A percentile compares a stretch with the other conserved stretches of the same genome.
These are phyloP conservation scores for Alethe castanea DNA, from an alignment of 2,113 vertebrate genomes.

Conservation along the genomic window DNA sequence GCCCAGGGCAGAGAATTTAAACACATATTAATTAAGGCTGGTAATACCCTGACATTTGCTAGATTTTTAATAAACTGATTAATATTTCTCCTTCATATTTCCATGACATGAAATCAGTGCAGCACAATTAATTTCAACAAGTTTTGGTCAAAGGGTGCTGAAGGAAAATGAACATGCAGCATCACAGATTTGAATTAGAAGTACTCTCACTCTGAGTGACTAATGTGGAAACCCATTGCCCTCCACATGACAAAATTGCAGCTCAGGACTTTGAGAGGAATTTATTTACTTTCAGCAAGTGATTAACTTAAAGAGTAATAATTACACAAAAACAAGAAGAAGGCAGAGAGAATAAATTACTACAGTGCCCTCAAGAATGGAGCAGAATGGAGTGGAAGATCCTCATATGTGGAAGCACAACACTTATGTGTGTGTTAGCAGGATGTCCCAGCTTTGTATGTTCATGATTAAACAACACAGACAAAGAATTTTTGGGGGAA, in stretches of 20 bases:
- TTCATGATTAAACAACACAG: not conserved
- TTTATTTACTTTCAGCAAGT: slow-evolving; percentile 12
- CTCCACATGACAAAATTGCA: not conserved
- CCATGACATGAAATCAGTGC: slow-evolving; percentile 23
- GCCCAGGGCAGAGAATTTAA: slow-evolving; percentile 59
- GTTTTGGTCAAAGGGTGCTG: not conserved
- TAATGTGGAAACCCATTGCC: not conserved
- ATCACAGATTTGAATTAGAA: not conserved
- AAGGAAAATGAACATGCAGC: not conserved
- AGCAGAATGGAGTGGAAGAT: not conserved
- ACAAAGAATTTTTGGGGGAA: not conserved
- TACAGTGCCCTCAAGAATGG: not conserved
- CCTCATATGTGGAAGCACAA: not conserved
- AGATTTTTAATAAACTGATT: slow-evolving; percentile 65
- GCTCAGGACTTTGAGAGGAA: not conserved
- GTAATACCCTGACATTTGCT: slow-evolving; percentile 53
- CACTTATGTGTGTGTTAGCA: not conserved
- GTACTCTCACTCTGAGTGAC: not conserved
- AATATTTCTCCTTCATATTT: slow-evolving; percentile 62
- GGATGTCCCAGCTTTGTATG: not conserved
- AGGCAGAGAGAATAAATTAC: not conserved
- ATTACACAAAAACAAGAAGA: not conserved
- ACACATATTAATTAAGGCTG: slow-evolving; percentile 68
- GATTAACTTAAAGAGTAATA: not conserved
- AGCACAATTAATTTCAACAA: slow-evolving; percentile 57